phyloP scores from a whole-genome alignment of 2,113 vertebrate genomes.

The Seriola quinqueradiata region DNA sequence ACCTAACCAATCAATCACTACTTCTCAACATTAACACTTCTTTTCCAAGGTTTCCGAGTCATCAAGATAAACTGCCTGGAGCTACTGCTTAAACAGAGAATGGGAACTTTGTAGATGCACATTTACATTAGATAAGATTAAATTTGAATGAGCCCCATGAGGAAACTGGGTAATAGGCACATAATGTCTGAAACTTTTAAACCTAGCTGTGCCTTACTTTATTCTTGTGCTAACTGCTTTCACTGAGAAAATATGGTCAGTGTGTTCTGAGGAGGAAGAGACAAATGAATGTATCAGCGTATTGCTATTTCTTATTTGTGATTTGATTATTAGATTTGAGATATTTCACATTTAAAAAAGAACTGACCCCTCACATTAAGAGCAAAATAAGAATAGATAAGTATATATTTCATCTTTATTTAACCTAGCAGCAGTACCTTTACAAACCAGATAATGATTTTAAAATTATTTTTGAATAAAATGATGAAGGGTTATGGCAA shows the following conservation, averaged over 20 bases:
- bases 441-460: neutral
- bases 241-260: neutral
- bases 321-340: neutral
- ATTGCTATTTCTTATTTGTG: neutral
- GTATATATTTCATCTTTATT: neutral
- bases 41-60: slow-evolving; percentile 7
- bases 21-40: slow-evolving; percentile 18
- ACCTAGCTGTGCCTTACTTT: slow-evolving; percentile 13
- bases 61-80: slow-evolving; percentile 6
- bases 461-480: neutral
- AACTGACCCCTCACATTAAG: neutral
- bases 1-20: neutral
- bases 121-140: slow-evolving; percentile 37
- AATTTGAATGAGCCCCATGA: slow-evolving; percentile 41
- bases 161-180: slow-evolving; percentile 13
- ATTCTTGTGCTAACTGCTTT: slow-evolving; percentile 5
- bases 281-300: neutral
- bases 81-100: slow-evolving; percentile 25
- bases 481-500: neutral
- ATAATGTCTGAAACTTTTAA: slow-evolving; percentile 26
- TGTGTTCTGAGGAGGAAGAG: neutral
- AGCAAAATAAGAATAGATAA: neutral
- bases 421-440: too few species aligned
- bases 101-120: slow-evolving; percentile 19
- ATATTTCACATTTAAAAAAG: neutral